These are phyloP conservation scores for Loripinus fragilis DNA, from an alignment of 2,888 invertebrate species.

Conservation along the genomic window DNA sequence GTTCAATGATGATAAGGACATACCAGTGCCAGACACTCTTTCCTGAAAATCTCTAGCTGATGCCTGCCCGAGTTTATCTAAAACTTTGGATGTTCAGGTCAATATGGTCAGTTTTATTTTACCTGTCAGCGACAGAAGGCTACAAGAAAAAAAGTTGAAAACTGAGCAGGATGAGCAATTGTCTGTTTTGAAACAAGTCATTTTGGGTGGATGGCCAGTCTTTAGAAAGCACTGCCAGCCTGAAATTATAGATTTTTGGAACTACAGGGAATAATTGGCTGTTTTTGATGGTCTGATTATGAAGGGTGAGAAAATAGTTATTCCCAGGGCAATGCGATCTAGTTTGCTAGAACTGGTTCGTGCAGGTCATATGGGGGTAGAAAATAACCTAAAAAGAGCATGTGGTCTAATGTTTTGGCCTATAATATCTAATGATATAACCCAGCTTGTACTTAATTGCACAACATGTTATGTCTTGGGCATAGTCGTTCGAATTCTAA, in stretches of 20 bases:
- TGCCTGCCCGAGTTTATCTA: constrained; percentile 23
- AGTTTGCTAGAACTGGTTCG: constrained; percentile 54
- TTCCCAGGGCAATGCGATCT: constrained; percentile 44
- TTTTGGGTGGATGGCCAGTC: constrained; percentile 33
- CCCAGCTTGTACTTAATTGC: constrained; percentile 44
- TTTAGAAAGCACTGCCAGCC: constrained; percentile 5
- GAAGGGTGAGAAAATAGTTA: constrained; percentile 37
- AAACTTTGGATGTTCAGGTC: constrained; percentile 13
- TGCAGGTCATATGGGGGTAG: constrained; percentile 54
- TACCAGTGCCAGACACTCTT: constrained; percentile 45
- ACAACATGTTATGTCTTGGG: constrained; percentile 42
- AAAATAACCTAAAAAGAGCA: constrained; percentile 51
- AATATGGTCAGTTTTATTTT: constrained; percentile 8
- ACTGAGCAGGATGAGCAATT: constrained; percentile 16
- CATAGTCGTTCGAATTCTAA: constrained; percentile 45
- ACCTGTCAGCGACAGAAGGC: constrained; percentile 22
- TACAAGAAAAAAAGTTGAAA: constrained; percentile 21
- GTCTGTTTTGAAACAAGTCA: constrained; percentile 18
- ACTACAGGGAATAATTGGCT: constrained; percentile 36
- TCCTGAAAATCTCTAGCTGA: constrained; percentile 34
- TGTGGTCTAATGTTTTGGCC: constrained; percentile 61
- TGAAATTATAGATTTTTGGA: constrained; percentile 20
- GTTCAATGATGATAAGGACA: constrained; percentile 33
- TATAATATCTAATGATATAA: constrained; percentile 45
- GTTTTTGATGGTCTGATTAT: constrained; percentile 36